A percentile compares a stretch with the other conserved stretches of the same genome.
Conservation (phyloP, 2,888 invertebrate species). For the Galeruca laticollis region DNA sequence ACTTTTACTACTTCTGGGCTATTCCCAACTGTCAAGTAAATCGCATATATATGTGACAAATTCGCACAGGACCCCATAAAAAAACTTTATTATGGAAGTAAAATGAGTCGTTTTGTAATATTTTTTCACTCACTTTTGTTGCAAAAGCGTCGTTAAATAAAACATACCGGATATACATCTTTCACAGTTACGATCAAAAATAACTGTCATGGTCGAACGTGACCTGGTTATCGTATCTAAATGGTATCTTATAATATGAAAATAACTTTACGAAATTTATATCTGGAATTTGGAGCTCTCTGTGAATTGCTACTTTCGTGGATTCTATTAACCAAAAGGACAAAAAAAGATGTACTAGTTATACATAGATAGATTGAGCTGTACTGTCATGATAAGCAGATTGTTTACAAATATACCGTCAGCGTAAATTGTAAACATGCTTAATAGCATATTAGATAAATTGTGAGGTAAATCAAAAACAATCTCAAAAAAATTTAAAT, state of each 20-base stretch:
- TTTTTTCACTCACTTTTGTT: slow-evolving; percentile 21
- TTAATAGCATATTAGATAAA: too few relatives aligned
- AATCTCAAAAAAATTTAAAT: too few relatives aligned
- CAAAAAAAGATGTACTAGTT: too few relatives aligned
- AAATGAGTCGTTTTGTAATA: slow-evolving; percentile 18
- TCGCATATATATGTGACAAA: slow-evolving; percentile 18
- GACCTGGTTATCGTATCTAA: slow-evolving; percentile 14
- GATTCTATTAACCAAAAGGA: too few relatives aligned
- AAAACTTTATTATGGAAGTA: slow-evolving; percentile 20
- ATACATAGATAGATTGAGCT: too few relatives aligned
- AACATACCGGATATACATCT: slow-evolving; percentile 17
- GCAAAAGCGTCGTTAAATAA: slow-evolving; percentile 17
- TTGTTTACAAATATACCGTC: too few relatives aligned
- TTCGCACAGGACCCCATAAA: slow-evolving; percentile 8
- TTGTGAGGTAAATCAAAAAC: too few relatives aligned
- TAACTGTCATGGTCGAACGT: slow-evolving; percentile 24
- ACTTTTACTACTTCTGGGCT: slow-evolving; percentile 18
- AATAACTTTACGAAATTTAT: slow-evolving; percentile 6
- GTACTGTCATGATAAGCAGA: too few relatives aligned
- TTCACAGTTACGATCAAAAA: slow-evolving; percentile 29
- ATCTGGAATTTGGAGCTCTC: neutral
- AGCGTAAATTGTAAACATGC: too few relatives aligned
- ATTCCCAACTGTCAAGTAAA: slow-evolving; percentile 19
- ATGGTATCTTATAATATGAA: slow-evolving; percentile 13
- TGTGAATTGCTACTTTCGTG: neutral